Base-by-base conservation (phyloP, 2,113 vertebrate genomes). In the Polypterus senegalus region DNA sequence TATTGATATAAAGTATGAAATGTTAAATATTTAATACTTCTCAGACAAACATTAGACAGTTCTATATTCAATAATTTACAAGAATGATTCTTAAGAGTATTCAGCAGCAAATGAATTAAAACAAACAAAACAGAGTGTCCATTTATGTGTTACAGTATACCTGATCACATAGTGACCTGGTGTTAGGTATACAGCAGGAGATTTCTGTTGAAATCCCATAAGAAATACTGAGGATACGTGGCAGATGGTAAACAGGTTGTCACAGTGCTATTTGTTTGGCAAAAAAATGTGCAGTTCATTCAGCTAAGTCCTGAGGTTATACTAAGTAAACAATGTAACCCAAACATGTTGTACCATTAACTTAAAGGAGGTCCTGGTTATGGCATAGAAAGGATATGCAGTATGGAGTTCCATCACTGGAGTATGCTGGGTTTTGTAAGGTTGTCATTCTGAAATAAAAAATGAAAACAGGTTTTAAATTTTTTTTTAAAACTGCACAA, bases 1-100 rank as follows among this genome's bases (percentile, higher is more conserved):
- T 82, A 88, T 78, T 83, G 74, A 79, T 88, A 88, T 81, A 85
- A 89, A 88, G 86, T 85, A 86, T 61, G 83, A 86, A 84, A 88
- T 84, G 87, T 91, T 91, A 92, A 91, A 90, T 92, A 91, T 83
- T 87, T 82, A 86, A 89, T 81, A 85, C 74, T 27, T 88, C 83
- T 84, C 81, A 86, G 87, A 83, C 80, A 84, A 78, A 85, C 55
- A 76, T 77, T 70, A 72, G 86, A 80, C 77, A 81, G 75, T 82
- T 81, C 71, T 73, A 69, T 77, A 83, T 81, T 85, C 66, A 87
- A 90, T 89, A 90, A 91, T 90, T 90, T 91, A 91, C 88, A 91
- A 74, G 62, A 81, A 81, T 75, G 83, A 77, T 82, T 83, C 75
- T 77, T 87, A 78, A 67, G 78, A 76, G 69, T 83, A 81, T 81